Base-by-base conservation (phyloP, 2,888 invertebrate species). In the Osmoderma eremita region DNA sequence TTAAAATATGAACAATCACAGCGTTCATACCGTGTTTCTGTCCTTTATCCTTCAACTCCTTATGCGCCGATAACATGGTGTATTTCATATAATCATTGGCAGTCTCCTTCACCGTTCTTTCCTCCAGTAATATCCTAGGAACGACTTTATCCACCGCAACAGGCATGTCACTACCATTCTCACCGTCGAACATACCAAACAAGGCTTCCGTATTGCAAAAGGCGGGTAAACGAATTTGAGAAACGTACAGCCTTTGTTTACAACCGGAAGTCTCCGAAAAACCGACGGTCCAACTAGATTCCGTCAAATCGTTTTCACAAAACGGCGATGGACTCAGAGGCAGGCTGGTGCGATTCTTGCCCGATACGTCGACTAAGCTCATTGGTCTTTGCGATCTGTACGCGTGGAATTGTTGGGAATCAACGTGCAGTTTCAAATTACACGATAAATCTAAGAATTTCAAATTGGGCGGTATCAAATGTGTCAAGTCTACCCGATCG, bases 361-460 rank as follows among this genome's bases (percentile, higher is more conserved):
- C 94, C 0, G 93, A 92, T 0, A 94, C 94, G 78, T 94, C 94
- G 0, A 94, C 91, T 22, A 94, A 83, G 76, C 93, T 93, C 82
- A 94, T 88, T 3, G 92, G 91, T 48, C 93, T 84, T 78, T 92
- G 91, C 41, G 91, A 90, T 81, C 91, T 86, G 75, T 93, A 93
- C 2, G 88, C 89, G 78, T 90, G 90, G 71, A 94, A 91, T 79
- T 94, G 93, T 48, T 91, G 87, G 12, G 92, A 91, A 77, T 94
- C 94, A 1, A 94, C 92, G 81, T 92, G 92, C 6, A 94, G 83
- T 75, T 92, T 90, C 49, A 89, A 86, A 77, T 94, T 94, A 74
- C 94, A 94, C 0, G 93, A 93, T 76, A 94, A 87, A 80, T 94
- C 94, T 51, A 94, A 83, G 79, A 93, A 94, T 78, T 93, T 93